phyloP scores from a whole-genome alignment of 2,888 invertebrate species.

The Myathropa florea region DNA sequence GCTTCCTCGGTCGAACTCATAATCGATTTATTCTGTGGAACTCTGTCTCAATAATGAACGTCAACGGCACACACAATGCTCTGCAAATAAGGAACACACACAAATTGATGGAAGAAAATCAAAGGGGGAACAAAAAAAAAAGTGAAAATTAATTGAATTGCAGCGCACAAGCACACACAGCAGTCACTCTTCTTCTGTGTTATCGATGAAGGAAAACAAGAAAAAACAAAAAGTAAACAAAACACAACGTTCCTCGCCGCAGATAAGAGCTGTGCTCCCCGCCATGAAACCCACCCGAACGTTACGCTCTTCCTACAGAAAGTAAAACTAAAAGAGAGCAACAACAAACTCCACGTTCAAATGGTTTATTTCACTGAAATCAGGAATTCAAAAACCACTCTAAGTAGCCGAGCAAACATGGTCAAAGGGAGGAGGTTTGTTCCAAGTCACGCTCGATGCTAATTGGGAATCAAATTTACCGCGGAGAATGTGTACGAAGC shows the following conservation, averaged over 20 bases:
- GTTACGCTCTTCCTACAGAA: not conserved
- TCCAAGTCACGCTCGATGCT: constrained; percentile 51
- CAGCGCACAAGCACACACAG: not conserved
- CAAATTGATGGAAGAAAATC: not conserved
- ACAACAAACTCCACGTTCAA: not conserved
- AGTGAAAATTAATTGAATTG: constrained; percentile 36
- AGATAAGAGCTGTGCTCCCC: constrained; percentile 2
- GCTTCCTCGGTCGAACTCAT: constrained; percentile 63
- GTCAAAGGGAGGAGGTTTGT: constrained; percentile 13
- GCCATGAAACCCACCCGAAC: not conserved
- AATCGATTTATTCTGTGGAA: constrained; percentile 8
- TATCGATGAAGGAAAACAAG: constrained; percentile 2
- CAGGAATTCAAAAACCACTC: not conserved
- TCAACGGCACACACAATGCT: constrained; percentile 1
- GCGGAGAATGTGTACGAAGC: not conserved
- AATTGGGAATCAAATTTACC: constrained; percentile 32
- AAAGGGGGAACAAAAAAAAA: not conserved
- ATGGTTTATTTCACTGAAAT: not conserved
- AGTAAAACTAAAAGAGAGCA: not conserved
- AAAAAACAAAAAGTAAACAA: constrained; percentile 33
- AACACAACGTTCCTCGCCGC: not conserved
- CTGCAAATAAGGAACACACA: constrained; percentile 21
- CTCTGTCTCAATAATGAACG: constrained; percentile 17
- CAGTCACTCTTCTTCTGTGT: not conserved
- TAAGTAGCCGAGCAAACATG: constrained; percentile 22